Evolutionary conservation across 64 coral and sea anemone species (phyloP).

Genomic region (Dendronephthya gigantea): DNA sequence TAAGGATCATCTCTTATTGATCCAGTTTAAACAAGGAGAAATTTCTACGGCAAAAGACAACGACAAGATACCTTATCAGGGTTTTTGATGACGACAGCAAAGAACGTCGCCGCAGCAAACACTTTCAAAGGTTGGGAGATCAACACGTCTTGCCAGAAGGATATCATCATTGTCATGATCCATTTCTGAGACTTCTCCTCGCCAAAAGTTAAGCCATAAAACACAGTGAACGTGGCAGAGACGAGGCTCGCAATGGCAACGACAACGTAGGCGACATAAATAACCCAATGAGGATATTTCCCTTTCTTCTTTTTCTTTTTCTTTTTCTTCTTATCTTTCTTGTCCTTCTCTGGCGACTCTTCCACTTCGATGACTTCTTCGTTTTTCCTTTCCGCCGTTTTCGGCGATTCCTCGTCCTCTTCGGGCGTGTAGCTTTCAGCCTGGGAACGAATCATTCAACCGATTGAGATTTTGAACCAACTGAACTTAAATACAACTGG

Average conservation of each 20-base stretch:
- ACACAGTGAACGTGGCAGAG: slow-evolving; percentile 47
- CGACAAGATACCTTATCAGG: slow-evolving; percentile 44
- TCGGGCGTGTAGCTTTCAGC: background rate
- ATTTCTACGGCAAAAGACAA: background rate
- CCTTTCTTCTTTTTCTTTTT: background rate
- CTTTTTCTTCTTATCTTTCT: background rate
- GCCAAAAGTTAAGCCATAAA: slow-evolving; percentile 70
- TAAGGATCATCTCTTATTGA: too few relatives aligned
- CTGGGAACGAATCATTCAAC: background rate
- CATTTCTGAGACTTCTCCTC: slow-evolving; percentile 66
- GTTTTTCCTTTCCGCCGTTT: background rate
- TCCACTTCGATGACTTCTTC: background rate
- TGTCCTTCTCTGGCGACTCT: background rate
- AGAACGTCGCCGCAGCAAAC: slow-evolving; percentile 59
- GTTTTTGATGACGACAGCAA: slow-evolving; percentile 83
- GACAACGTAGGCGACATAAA: slow-evolving; percentile 52
- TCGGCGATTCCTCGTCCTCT: background rate
- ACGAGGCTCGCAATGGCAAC: slow-evolving; percentile 26
- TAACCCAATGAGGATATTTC: slow-evolving; percentile 53
- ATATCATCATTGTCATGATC: slow-evolving; percentile 70
- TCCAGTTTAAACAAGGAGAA: too few relatives aligned
- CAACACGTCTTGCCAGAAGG: slow-evolving; percentile 70
- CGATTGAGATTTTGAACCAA: too few relatives aligned
- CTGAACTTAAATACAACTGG: too few relatives aligned
- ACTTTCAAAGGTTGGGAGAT: slow-evolving; percentile 87